Conservation (phyloP, 2,888 invertebrate genomes). For the Parnassius apollo region DNA sequence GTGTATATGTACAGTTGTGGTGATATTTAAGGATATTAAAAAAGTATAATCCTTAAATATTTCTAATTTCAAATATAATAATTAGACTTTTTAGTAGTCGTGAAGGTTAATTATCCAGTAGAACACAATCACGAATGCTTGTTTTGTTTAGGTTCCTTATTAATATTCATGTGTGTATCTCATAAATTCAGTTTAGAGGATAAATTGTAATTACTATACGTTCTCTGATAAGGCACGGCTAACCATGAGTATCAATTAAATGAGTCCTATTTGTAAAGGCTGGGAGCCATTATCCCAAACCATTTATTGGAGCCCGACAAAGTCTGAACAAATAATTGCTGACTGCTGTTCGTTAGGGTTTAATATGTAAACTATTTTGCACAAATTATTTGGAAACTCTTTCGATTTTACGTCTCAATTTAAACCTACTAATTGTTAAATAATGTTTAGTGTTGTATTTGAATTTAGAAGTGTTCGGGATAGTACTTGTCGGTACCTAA, state of each 20-base stretch:
- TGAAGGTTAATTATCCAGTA: too few relatives aligned
- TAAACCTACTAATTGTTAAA: too few relatives aligned
- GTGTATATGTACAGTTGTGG: too few relatives aligned
- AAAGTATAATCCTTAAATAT: too few relatives aligned
- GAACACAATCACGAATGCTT: background rate
- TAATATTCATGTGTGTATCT: slow-evolving; percentile 18
- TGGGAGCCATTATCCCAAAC: slow-evolving; percentile 24
- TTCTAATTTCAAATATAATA: too few relatives aligned
- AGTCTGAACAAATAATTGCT: slow-evolving; percentile 25
- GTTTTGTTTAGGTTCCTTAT: slow-evolving; percentile 3
- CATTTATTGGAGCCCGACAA: slow-evolving; percentile 20
- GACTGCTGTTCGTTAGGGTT: slow-evolving; percentile 21
- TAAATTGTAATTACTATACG: slow-evolving; percentile 22
- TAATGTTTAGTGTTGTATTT: too few relatives aligned
- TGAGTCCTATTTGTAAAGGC: slow-evolving; percentile 25
- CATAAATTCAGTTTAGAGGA: slow-evolving; percentile 14
- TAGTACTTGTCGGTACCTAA: too few relatives aligned
- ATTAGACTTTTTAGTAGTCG: too few relatives aligned
- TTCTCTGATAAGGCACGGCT: slow-evolving; percentile 24
- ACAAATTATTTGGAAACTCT: background rate
- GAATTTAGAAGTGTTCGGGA: too few relatives aligned
- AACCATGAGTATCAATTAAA: slow-evolving; percentile 27
- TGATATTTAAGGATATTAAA: too few relatives aligned
- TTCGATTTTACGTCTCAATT: too few relatives aligned
- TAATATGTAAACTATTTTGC: slow-evolving; percentile 14